Percentiles rank a stretch among this genome's conserved stretches.
Conservation (phyloP, 2,888 invertebrate species). For the Pantelozetes paolii region DNA sequence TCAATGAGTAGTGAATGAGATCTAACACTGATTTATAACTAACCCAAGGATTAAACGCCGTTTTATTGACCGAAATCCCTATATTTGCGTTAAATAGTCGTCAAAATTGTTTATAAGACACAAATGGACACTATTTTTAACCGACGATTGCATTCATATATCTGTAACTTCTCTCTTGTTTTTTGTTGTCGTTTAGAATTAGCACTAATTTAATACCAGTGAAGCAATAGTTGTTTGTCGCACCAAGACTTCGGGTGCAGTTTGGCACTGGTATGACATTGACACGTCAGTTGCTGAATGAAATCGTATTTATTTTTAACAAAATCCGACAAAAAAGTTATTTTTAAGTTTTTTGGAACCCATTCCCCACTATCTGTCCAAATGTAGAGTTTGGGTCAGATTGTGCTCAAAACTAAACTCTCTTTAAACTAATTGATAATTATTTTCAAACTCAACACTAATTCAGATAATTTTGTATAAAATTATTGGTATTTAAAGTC, state of each 20-base stretch:
- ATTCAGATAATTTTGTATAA: neutral
- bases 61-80: neutral
- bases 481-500: no score
- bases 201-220: neutral
- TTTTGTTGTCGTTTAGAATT: constrained; percentile 1
- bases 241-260: neutral
- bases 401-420: neutral
- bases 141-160: neutral
- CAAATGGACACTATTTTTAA: constrained; percentile 13
- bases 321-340: neutral
- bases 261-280: constrained; percentile 4
- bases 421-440: neutral
- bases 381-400: constrained; percentile 1
- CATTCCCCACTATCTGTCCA: neutral
- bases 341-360: neutral
- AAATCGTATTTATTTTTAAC: neutral
- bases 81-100: neutral
- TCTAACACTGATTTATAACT: no score
- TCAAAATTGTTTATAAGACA: neutral
- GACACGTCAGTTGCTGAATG: neutral
- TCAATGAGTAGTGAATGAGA: no score
- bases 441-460: neutral
- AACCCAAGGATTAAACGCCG: no score
- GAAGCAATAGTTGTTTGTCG: constrained; percentile 6
- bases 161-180: neutral